phyloP scores from a whole-genome alignment of 1,140 invertebrate species.

The Antheraea pernyi region DNA sequence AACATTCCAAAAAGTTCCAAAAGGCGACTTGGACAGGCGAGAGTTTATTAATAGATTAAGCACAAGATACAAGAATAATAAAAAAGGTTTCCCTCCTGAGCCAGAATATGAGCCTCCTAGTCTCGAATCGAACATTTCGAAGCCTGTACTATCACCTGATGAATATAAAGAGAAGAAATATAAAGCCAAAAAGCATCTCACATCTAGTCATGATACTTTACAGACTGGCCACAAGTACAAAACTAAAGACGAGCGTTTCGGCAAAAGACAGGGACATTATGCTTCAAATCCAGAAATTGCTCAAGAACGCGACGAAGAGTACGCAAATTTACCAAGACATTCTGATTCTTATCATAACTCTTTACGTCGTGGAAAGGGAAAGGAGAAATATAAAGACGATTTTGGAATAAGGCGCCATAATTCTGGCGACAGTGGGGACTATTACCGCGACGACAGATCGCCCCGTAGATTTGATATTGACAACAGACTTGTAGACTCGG shows the following conservation, averaged over 20 bases:
- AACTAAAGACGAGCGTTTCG: slow-evolving; percentile 68
- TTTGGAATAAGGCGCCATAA: slow-evolving; percentile 71
- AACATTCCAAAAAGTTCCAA: slow-evolving; percentile 58
- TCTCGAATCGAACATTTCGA: slow-evolving; percentile 81
- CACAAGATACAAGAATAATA: slow-evolving; percentile 42
- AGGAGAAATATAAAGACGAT: slow-evolving; percentile 67
- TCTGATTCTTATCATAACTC: slow-evolving; percentile 79
- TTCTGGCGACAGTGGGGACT: slow-evolving; percentile 73
- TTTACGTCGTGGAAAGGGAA: slow-evolving; percentile 70
- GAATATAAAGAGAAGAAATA: slow-evolving; percentile 75
- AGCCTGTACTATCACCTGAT: slow-evolving; percentile 81
- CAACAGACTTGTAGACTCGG: slow-evolving; percentile 86
- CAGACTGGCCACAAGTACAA: slow-evolving; percentile 73
- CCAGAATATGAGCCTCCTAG: slow-evolving; percentile 83
- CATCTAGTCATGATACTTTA: slow-evolving; percentile 77
- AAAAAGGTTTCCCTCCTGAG: slow-evolving; percentile 71
- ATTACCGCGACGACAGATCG: slow-evolving; percentile 69
- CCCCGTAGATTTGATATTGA: slow-evolving; percentile 77
- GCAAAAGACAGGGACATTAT: slow-evolving; percentile 77
- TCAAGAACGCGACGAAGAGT: slow-evolving; percentile 70
- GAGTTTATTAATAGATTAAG: slow-evolving; percentile 71
- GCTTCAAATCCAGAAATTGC: slow-evolving; percentile 81
- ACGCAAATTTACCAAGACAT: slow-evolving; percentile 65
- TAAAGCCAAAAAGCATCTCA: slow-evolving; percentile 70
- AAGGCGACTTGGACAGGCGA: slow-evolving; percentile 80